Base-by-base conservation (phyloP, 2,797 vertebrate species). In the Alca torda region DNA sequence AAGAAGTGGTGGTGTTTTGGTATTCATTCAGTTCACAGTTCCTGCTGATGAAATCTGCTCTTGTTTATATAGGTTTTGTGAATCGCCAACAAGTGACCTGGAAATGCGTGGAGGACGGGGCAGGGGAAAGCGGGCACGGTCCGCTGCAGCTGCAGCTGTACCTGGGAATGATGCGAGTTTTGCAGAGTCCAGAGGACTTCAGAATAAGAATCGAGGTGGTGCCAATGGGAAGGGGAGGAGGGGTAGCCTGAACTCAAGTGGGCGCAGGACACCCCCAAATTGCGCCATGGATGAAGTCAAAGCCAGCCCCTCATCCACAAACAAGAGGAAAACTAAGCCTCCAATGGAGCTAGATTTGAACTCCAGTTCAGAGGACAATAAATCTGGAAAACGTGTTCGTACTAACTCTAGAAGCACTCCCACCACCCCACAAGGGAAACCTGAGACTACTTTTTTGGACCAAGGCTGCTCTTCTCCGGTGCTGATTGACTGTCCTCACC, bases 401-500 rank as follows among this genome's bases (percentile, higher is more conserved):
- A 99, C 99, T 43, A 99, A 99, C 95, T 99, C 99, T 73, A 98
- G 99, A 94, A 99, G 99, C 82, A 99, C 99, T 88, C 99, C 99
- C 1, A 99, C 99, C 63, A 99, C 99, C 8, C 99, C 99, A 4
- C 99, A 99, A 93, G 99, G 99, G 67, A 99, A 99, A 95, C 98
- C 98, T 0, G 99, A 99, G 91, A 97, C 98, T 30, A 97, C 98
- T 25, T 99, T 99, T 98, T 98, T 99, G 98, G 99, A 99, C 96
- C 99, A 99, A 57, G 99, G 99, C 56, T 99, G 99, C 81, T 98
- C 99, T 75, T 99, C 99, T 24, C 99, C 99, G 4, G 99, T 99
- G 81, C 98, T 99, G 82, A 99, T 99, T n/a, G 99, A 99, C 96
- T 99, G 99, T 91, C 99, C 99, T 51, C 99, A 99, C 93, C 99